Conservation (phyloP, 1,140 invertebrate genomes). For the Hesperophylax magnus region DNA sequence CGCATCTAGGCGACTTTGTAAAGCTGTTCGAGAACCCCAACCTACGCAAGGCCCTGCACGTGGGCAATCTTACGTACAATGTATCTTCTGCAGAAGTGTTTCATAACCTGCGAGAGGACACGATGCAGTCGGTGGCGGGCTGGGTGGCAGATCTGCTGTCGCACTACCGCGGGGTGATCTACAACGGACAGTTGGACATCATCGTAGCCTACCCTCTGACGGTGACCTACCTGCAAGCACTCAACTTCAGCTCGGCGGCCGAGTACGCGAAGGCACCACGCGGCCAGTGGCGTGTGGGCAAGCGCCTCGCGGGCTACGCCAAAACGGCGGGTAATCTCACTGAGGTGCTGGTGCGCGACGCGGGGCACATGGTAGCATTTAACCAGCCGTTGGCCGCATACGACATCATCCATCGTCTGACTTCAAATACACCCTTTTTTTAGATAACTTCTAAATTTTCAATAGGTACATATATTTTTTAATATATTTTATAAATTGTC, state of each 20-base stretch:
- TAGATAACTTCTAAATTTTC: constrained; percentile 58
- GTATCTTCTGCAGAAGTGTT: constrained; percentile 73
- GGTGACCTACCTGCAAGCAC: constrained; percentile 77
- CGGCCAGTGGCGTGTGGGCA: constrained; percentile 78
- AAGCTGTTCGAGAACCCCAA: constrained; percentile 74
- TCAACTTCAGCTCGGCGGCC: constrained; percentile 78
- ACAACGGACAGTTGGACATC: constrained; percentile 89
- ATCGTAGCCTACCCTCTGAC: constrained; percentile 87
- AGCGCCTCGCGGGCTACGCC: constrained; percentile 83
- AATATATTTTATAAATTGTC: no score
- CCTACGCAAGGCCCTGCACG: constrained; percentile 83
- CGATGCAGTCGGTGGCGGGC: constrained; percentile 86
- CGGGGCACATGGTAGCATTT: constrained; percentile 87
- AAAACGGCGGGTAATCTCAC: constrained; percentile 81
- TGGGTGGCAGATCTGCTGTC: constrained; percentile 80
- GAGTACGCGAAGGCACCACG: constrained; percentile 77
- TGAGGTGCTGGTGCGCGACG: constrained; percentile 84
- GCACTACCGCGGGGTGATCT: constrained; percentile 80
- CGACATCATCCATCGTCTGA: constrained; percentile 84
- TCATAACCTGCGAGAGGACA: constrained; percentile 79
- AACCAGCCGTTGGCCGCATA: constrained; percentile 86
- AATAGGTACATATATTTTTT: no score
- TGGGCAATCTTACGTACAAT: constrained; percentile 83
- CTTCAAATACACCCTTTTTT: constrained; percentile 72
- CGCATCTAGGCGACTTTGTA: constrained; percentile 64